Evolutionary conservation across 2,113 vertebrate genomes (phyloP).

Genomic region (Clarias batrachus): DNA sequence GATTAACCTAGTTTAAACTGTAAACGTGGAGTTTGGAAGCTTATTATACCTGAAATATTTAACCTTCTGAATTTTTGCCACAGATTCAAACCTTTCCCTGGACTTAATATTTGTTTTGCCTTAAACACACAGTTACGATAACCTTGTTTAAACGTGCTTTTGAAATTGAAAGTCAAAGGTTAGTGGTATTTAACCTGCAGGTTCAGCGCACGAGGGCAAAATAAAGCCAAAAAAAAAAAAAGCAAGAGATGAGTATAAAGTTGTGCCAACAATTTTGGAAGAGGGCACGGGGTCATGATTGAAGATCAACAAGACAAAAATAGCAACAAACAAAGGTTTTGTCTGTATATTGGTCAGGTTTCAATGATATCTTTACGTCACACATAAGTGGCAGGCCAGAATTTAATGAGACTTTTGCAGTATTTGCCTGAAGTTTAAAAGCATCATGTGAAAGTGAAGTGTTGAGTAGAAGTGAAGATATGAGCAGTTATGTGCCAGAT

Average conservation of each 20-base stretch:
- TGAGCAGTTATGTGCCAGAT: no score
- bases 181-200: background rate
- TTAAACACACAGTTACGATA: background rate
- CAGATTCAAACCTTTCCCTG: background rate
- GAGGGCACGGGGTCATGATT: background rate
- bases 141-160: background rate
- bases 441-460: no score
- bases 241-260: background rate
- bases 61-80: background rate
- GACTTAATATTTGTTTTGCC: background rate
- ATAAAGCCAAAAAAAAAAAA: background rate
- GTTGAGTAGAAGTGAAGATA: no score
- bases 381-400: no score
- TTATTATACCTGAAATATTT: background rate
- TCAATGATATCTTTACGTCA: no score
- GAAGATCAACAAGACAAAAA: background rate
- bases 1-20: no score
- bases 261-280: slow-evolving; percentile 17
- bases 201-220: background rate
- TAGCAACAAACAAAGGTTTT: background rate
- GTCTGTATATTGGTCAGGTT: no score
- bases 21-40: no score
- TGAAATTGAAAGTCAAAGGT: background rate
- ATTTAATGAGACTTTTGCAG: no score
- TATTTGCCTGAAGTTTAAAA: no score